These are phyloP conservation scores for Solenopsis fugax DNA, from an alignment of 1,140 invertebrate species.

Conservation along the genomic window DNA sequence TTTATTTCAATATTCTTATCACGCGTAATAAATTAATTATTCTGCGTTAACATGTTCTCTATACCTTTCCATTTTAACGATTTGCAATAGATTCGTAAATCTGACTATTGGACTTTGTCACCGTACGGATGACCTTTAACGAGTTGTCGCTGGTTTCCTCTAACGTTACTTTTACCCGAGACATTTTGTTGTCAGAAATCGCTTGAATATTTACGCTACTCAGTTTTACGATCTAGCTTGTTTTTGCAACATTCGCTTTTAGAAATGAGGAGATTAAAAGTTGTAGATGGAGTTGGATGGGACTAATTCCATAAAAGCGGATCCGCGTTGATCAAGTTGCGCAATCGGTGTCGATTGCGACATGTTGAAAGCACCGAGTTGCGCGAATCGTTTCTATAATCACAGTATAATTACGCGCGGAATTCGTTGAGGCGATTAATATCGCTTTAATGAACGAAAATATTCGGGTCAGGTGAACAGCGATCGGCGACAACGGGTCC, in stretches of 20 bases:
- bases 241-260: conserved; percentile 2
- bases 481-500: conserved; percentile 72
- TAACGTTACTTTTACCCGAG: not conserved
- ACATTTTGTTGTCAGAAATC: not conserved
- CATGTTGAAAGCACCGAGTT: not conserved
- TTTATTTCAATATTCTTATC: conserved; percentile 20
- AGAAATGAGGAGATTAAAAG: conserved; percentile 6
- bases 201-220: not conserved
- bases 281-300: conserved; percentile 6
- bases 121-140: not conserved
- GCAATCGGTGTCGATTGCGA: conserved; percentile 13
- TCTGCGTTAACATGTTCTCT: not conserved
- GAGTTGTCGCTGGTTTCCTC: conserved; percentile 10
- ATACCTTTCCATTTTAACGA: not conserved
- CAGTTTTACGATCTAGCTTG: not conserved
- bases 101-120: not conserved
- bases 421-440: conserved; percentile 54
- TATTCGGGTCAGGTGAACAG: conserved; percentile 72
- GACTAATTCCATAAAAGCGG: conserved; percentile 21
- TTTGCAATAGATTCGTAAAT: too few relatives aligned
- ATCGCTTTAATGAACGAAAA: conserved; percentile 59
- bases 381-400: conserved; percentile 24
- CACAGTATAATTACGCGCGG: conserved; percentile 9
- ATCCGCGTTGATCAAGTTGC: not conserved
- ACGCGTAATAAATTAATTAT: not conserved